phyloP scores from a whole-genome alignment of 2,797 vertebrate species.

The Malacoraja senta region DNA sequence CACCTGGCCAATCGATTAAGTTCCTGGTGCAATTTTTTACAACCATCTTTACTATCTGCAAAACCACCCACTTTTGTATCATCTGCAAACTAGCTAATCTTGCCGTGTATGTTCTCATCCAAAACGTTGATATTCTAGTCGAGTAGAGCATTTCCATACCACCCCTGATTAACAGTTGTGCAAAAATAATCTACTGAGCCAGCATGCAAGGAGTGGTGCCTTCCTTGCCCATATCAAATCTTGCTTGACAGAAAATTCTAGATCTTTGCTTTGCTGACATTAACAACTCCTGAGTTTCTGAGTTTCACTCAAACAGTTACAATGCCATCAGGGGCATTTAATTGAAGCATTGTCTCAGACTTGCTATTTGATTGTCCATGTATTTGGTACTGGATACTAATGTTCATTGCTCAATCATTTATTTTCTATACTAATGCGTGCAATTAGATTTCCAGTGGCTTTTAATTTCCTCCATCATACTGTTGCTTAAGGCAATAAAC shows the following conservation, averaged over 20 bases:
- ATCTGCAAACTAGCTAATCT: no score
- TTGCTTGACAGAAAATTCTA: background rate
- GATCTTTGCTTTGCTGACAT: background rate
- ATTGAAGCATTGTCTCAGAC: slow-evolving; percentile 1
- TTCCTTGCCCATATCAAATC: background rate
- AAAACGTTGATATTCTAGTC: no score
- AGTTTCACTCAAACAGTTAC: background rate
- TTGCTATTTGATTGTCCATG: background rate
- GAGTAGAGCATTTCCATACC: no score
- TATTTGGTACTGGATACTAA: background rate
- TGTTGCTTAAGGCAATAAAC: background rate
- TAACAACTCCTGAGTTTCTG: background rate
- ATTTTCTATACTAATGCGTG: background rate
- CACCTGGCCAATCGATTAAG: no score
- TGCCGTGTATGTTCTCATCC: no score
- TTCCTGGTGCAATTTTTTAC: no score
- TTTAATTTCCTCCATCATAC: background rate
- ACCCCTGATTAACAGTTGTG: no score
- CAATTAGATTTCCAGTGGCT: background rate
- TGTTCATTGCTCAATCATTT: slow-evolving; percentile 2
- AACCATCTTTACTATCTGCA: no score
- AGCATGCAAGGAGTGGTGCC: no score
- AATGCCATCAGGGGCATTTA: background rate
- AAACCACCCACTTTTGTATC: no score
- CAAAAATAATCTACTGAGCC: no score